phyloP scores from a whole-genome alignment of 2,797 vertebrate species.

The Liparis tanakae region DNA sequence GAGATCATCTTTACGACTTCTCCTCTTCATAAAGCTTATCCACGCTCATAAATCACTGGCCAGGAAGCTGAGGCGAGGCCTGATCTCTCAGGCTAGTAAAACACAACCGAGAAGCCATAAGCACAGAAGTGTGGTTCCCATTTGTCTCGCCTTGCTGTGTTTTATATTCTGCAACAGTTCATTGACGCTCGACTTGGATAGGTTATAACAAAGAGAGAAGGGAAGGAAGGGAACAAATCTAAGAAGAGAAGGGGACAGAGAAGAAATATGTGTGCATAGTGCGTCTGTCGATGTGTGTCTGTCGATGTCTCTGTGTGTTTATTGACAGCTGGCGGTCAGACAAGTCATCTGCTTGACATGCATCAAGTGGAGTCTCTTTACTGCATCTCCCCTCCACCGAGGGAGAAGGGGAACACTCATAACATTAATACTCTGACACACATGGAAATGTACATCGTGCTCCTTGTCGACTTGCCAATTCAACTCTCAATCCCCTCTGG shows the following conservation, averaged over 20 bases:
- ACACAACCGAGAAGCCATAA: conserved; percentile 61
- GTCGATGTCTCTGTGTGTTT: conserved; percentile 40
- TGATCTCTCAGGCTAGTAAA: conserved; percentile 69
- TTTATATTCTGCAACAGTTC: conserved; percentile 81
- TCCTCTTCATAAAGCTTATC: conserved; percentile 73
- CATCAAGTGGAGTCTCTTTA: conserved; percentile 44
- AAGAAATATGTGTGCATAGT: conserved; percentile 26
- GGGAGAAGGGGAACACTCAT: conserved; percentile 50
- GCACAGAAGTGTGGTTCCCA: conserved; percentile 72
- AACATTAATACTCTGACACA: conserved; percentile 60
- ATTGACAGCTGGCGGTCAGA: conserved; percentile 58
- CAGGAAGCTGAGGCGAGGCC: conserved; percentile 53
- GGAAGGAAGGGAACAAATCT: conserved; percentile 21
- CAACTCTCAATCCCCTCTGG: conserved; percentile 7
- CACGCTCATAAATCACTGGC: conserved; percentile 74
- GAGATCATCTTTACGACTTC: conserved; percentile 72
- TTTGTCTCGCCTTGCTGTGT: conserved; percentile 72
- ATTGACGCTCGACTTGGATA: conserved; percentile 62
- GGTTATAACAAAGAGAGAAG: conserved; percentile 48
- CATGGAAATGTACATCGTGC: conserved; percentile 58
- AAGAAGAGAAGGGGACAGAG: conserved; percentile 33
- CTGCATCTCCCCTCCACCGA: conserved; percentile 20
- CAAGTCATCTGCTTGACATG: conserved; percentile 54
- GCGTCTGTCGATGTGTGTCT: conserved; percentile 14
- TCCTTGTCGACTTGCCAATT: conserved; percentile 42